Evolutionary conservation across 2,113 vertebrate species (phyloP).

Genomic region (Pseudopodoces humilis): DNA sequence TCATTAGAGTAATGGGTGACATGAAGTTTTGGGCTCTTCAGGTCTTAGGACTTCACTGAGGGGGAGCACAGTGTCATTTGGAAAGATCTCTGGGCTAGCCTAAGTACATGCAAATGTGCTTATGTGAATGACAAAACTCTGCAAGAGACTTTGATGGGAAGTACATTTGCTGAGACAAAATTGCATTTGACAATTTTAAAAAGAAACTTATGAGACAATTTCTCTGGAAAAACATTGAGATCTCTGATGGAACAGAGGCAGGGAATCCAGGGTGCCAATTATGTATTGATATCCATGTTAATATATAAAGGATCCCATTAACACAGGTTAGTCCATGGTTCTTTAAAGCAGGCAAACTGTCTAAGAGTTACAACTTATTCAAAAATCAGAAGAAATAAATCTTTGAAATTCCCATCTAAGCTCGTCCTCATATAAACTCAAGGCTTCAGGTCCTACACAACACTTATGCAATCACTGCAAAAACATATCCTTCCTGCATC

Average conservation of each 20-base stretch:
- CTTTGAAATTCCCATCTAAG: slow-evolving; percentile 17
- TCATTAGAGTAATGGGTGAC: slow-evolving; percentile 1
- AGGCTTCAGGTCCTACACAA: not conserved
- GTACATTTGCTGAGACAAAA: not conserved
- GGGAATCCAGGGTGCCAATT: not conserved
- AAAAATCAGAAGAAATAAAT: not conserved
- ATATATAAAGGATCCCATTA: not conserved
- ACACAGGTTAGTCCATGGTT: not conserved
- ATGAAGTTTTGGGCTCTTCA: slow-evolving; percentile 14
- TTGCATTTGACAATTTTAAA: not conserved
- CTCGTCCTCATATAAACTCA: not conserved
- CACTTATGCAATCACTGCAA: slow-evolving; percentile 33
- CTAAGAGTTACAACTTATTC: not conserved
- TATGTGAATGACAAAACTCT: not conserved
- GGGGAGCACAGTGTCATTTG: not conserved
- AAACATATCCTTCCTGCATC: slow-evolving; percentile 59
- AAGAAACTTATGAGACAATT: not conserved
- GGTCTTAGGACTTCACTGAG: not conserved
- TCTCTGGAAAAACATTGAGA: not conserved
- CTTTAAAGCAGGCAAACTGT: not conserved
- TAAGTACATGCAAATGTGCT: not conserved
- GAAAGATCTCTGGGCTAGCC: not conserved
- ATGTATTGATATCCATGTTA: not conserved
- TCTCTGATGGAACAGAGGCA: not conserved
- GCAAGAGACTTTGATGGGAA: not conserved